phyloP scores from a whole-genome alignment of 2,888 invertebrate species.

The Chelonus formosanus region DNA sequence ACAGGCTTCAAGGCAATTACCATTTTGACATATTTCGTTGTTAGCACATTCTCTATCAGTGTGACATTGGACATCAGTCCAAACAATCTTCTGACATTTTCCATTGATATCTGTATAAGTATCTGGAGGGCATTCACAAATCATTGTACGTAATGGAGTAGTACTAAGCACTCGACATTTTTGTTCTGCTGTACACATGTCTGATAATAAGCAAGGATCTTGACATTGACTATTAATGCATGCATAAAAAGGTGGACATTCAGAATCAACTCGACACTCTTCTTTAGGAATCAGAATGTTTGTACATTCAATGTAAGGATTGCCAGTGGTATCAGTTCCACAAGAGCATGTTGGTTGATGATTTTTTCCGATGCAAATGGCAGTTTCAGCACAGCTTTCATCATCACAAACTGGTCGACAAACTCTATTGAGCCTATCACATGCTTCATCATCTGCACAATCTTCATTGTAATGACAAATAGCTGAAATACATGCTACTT shows the following conservation, averaged over 20 bases:
- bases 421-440: constrained; percentile 82
- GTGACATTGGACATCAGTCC: constrained; percentile 68
- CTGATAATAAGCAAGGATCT: constrained; percentile 78
- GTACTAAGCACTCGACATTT: constrained; percentile 82
- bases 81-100: constrained; percentile 71
- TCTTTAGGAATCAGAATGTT: constrained; percentile 60
- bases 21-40: constrained; percentile 78
- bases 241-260: constrained; percentile 78
- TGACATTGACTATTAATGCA: constrained; percentile 81
- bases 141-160: constrained; percentile 81
- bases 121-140: constrained; percentile 86
- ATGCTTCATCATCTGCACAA: constrained; percentile 84
- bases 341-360: constrained; percentile 85
- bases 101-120: constrained; percentile 78
- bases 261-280: constrained; percentile 79
- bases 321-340: constrained; percentile 78
- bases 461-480: constrained; percentile 90
- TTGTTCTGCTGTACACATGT: constrained; percentile 80
- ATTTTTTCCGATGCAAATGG: constrained; percentile 77
- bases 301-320: constrained; percentile 78
- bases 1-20: constrained; percentile 82
- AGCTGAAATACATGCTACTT: constrained; percentile 81
- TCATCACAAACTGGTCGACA: constrained; percentile 85
- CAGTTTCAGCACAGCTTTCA: constrained; percentile 81
- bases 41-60: constrained; percentile 79